Evolutionary conservation across 2,888 invertebrate species (phyloP), one percentile per base, ranked within the genome.

Genomic region (Anthophora plumipes): DNA sequence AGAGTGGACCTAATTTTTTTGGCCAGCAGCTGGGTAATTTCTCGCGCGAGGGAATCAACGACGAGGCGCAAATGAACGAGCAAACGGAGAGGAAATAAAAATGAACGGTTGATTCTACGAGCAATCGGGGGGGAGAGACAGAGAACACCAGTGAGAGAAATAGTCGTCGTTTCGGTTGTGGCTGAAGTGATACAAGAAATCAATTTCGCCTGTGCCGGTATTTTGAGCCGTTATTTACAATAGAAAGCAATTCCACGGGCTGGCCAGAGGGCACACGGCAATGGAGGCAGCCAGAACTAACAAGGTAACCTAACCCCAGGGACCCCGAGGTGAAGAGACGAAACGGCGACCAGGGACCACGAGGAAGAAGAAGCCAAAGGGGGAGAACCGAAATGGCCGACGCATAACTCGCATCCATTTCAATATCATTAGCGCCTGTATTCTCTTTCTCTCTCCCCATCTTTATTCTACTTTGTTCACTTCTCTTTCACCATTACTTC

Each of bases 331-430:
- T 54, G 61, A 31, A 37, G 39, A 61, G 72, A 77, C 81, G 72
- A 67, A 74, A 73, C 66, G 54, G 69, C 66, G 70, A 63, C 64
- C 69, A 67, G 67, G 71, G 75, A 63, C 68, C 68, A 50, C 22
- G 72, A 74, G 48, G 73, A 66, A 46, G 67, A 60, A 50, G 77
- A 73, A 70, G 54, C 57, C 57, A n/a, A 74, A 73, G 64, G 74
- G 77, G 76, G 71, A 76, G 88, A 87, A 90, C 88, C 90, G 88
- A 90, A 90, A 90, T 90, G 88, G 83, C 87, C 88, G 85, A 83
- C 83, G 86, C 89, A 91, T 91, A 91, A 91, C 91, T 91, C 89
- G 90, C 89, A 91, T 90, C 91, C 90, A 91, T 92, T 91, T 92
- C 90, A 90, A 92, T 91, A 91, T 90, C 91, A 92, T 92, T 91